A percentile compares a stretch with the other conserved stretches of the same genome.
phyloP scores from a whole-genome alignment of 2,113 vertebrate species.

The Triplophysa siluroides region DNA sequence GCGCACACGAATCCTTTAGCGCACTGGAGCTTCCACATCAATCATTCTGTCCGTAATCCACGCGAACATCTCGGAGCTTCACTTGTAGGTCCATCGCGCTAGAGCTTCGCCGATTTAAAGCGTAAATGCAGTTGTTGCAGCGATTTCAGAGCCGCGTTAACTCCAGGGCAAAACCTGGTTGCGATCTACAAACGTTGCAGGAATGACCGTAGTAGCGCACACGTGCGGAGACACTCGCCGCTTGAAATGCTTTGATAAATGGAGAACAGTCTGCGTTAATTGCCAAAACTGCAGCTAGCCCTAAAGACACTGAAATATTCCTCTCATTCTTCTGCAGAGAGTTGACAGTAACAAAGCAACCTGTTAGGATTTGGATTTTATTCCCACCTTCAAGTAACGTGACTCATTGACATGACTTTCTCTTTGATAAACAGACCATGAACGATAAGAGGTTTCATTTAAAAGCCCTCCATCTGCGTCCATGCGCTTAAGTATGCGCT shows the following conservation, averaged over 20 bases:
- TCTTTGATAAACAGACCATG: slow-evolving; percentile 56
- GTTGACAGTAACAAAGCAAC: slow-evolving; percentile 46
- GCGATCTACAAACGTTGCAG: neutral
- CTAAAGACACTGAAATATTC: slow-evolving; percentile 14
- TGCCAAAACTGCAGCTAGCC: slow-evolving; percentile 24
- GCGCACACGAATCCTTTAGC: slow-evolving; percentile 62
- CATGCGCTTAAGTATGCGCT: slow-evolving; percentile 28
- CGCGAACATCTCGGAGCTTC: slow-evolving; percentile 22
- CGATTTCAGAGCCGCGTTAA: neutral
- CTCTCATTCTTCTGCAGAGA: slow-evolving; percentile 13
- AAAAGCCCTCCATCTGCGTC: slow-evolving; percentile 22
- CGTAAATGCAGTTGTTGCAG: slow-evolving; percentile 33
- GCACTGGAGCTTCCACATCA: slow-evolving; percentile 59
- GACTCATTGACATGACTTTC: slow-evolving; percentile 70
- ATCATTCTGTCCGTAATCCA: slow-evolving; percentile 63
- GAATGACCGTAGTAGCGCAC: slow-evolving; percentile 5
- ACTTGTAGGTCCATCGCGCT: slow-evolving; percentile 19
- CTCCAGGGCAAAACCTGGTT: slow-evolving; percentile 9
- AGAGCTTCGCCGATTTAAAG: slow-evolving; percentile 21
- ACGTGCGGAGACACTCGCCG: neutral
- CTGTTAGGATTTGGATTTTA: slow-evolving; percentile 4
- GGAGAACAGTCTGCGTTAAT: slow-evolving; percentile 20
- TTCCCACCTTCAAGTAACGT: slow-evolving; percentile 22
- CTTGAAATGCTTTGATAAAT: slow-evolving; percentile 36
- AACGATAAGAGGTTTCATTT: slow-evolving; percentile 32